Conservation (phyloP, 2,888 invertebrate species). For the Arge pagana region DNA sequence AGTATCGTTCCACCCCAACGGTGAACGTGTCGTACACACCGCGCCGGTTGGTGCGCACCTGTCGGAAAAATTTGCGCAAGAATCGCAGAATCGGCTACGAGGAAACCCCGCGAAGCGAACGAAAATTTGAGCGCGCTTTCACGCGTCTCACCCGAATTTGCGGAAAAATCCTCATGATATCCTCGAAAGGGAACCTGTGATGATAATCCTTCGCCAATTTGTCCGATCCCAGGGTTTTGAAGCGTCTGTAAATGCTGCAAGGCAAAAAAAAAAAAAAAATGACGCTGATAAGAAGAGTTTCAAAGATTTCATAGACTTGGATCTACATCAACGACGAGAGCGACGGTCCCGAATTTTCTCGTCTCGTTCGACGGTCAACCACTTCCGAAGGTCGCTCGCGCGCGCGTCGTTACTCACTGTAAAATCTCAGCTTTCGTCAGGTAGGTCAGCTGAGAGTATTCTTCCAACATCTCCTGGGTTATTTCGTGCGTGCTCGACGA, state of each 20-base stretch:
- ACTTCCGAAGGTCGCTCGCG: slow-evolving; percentile 7
- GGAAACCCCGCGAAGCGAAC: too few relatives aligned
- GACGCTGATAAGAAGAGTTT: too few relatives aligned
- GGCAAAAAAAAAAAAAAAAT: slow-evolving; percentile 22
- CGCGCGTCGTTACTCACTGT: slow-evolving; percentile 60
- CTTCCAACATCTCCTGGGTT: slow-evolving; percentile 65
- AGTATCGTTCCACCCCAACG: too few relatives aligned
- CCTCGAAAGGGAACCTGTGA: slow-evolving; percentile 61
- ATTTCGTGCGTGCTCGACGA: slow-evolving; percentile 60
- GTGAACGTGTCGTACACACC: too few relatives aligned
- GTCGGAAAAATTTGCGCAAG: too few relatives aligned
- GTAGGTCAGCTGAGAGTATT: slow-evolving; percentile 66
- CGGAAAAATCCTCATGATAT: slow-evolving; percentile 66
- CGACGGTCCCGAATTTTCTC: too few relatives aligned
- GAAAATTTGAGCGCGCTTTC: too few relatives aligned
- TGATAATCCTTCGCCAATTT: slow-evolving; percentile 58
- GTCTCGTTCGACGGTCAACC: slow-evolving; percentile 4
- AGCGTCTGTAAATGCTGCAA: slow-evolving; percentile 65
- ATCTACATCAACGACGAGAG: background rate
- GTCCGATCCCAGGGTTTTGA: slow-evolving; percentile 60
- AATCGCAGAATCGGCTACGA: too few relatives aligned
- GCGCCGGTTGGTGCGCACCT: too few relatives aligned
- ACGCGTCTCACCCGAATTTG: slow-evolving; percentile 68
- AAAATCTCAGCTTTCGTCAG: slow-evolving; percentile 67
- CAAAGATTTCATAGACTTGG: slow-evolving; percentile 9